A percentile compares a stretch with the other conserved stretches of the same genome.
phyloP scores from a whole-genome alignment of 2,113 vertebrate species.

The Nycticryphes semicollaris region DNA sequence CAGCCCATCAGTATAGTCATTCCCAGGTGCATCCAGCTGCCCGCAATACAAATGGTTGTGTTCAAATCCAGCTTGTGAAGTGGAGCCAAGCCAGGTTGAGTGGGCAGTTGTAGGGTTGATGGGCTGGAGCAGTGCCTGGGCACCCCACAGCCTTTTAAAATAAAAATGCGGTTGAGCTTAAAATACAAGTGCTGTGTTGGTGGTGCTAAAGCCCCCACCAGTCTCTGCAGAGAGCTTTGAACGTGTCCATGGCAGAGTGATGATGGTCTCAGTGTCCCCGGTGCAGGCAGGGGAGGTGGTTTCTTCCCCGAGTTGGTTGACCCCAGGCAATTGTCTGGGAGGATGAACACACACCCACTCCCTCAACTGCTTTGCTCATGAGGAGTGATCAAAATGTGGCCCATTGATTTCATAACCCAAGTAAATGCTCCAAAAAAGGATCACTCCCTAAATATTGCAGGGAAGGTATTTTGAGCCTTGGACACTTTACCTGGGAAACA shows the following conservation, averaged over 20 bases:
- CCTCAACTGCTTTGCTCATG: not conserved
- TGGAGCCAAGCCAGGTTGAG: too few relatives aligned
- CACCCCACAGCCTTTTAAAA: fast-evolving
- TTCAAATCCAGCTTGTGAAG: not conserved
- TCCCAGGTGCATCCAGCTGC: too few relatives aligned
- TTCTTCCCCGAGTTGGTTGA: not conserved
- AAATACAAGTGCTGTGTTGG: fast-evolving
- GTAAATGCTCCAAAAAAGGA: not conserved
- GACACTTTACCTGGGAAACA: not conserved
- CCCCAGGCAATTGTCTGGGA: not conserved
- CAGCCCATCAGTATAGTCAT: fast-evolving
- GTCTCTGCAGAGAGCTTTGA: not conserved
- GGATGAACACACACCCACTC: not conserved
- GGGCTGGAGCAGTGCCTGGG: not conserved
- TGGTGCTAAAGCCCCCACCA: not conserved
- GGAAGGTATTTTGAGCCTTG: not conserved
- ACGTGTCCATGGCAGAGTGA: fast-evolving
- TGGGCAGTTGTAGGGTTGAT: fast-evolving
- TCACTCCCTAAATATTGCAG: not conserved
- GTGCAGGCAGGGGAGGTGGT: not conserved
- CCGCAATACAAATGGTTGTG: fast-evolving
- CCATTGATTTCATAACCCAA: not conserved
- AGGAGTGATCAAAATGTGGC: not conserved
- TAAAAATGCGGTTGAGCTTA: not conserved
- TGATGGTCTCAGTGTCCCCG: fast-evolving